Conservation (phyloP, 92 coral and sea anemone species). For the Metridium senile region DNA sequence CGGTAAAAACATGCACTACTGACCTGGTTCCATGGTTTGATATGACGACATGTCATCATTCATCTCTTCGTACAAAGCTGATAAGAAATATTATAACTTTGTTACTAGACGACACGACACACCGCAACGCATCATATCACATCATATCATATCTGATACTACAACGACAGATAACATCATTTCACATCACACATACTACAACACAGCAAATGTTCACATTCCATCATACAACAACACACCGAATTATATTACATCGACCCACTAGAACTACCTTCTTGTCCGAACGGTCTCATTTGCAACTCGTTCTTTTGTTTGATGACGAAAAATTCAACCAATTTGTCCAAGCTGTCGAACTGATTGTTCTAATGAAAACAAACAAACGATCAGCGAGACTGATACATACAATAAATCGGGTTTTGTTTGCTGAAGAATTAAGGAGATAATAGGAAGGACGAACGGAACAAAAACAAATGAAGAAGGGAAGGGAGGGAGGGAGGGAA, state of each 20-base stretch:
- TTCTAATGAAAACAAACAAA: background rate
- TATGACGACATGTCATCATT: background rate
- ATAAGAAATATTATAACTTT: background rate
- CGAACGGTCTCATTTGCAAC: background rate
- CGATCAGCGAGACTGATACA: background rate
- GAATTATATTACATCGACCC: background rate
- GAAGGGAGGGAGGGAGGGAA: too few species aligned
- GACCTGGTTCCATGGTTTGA: background rate
- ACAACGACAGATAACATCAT: background rate
- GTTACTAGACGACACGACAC: too few species aligned
- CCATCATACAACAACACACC: too few species aligned
- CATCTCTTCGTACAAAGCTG: background rate
- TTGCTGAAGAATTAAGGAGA: background rate
- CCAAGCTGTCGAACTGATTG: slow-evolving; percentile 8
- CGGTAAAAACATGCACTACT: too few species aligned
- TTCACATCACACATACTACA: background rate
- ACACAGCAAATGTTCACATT: background rate
- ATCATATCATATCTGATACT: too few species aligned
- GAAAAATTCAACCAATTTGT: slow-evolving; percentile 1
- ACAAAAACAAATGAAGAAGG: background rate
- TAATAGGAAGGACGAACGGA: background rate
- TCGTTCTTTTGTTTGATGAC: slow-evolving; percentile 1
- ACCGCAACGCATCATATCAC: too few species aligned
- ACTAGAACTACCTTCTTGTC: background rate
- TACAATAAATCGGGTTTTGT: background rate